These are phyloP conservation scores for Plotosus lineatus DNA, from an alignment of 2,113 vertebrate species.

Conservation along the genomic window DNA sequence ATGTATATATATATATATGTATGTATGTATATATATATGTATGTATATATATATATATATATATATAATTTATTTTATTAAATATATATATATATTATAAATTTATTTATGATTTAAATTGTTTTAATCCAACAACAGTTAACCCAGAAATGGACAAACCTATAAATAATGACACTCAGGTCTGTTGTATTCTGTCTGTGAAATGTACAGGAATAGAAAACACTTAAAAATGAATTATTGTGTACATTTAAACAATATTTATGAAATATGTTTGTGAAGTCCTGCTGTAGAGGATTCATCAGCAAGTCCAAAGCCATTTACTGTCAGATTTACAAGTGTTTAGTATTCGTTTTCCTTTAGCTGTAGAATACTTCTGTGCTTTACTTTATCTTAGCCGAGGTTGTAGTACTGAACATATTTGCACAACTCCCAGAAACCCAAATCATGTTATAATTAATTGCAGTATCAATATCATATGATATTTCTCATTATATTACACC, in stretches of 20 bases:
- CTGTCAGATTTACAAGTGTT: neutral
- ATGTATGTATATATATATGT: neutral
- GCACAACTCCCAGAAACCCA: neutral
- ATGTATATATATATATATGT: neutral
- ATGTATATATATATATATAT: neutral
- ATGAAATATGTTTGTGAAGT: neutral
- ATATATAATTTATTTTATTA: no score
- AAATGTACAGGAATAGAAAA: neutral
- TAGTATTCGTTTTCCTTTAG: neutral
- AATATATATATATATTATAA: neutral
- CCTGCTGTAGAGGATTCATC: neutral
- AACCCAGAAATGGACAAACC: neutral
- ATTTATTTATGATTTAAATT: neutral
- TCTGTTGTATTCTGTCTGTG: neutral
- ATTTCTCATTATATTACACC: no score
- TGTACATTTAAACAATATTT: neutral
- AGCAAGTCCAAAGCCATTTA: neutral
- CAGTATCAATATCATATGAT: neutral
- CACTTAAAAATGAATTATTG: neutral
- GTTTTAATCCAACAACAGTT: neutral
- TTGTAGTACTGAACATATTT: neutral
- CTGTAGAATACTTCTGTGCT: neutral
- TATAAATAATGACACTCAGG: neutral
- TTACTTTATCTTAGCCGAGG: neutral
- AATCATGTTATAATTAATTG: neutral